phyloP scores from a whole-genome alignment of 2,888 invertebrate species.

The Tetropium fuscum region DNA sequence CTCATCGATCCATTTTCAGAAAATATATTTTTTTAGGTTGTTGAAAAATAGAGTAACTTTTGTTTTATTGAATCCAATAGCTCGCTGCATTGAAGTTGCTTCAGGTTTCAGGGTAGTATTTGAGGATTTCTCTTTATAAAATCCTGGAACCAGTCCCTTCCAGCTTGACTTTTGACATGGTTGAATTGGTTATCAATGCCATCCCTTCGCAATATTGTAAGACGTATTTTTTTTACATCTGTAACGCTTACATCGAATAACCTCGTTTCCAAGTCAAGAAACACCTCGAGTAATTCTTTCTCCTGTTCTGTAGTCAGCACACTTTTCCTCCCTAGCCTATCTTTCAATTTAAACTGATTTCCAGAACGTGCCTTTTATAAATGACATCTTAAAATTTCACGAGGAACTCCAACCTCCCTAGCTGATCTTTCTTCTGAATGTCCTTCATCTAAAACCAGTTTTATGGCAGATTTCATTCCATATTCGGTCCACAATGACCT shows the following conservation, averaged over 20 bases:
- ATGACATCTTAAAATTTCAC: no score
- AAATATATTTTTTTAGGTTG: constrained; percentile 5
- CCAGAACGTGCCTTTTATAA: neutral
- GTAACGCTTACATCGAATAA: constrained; percentile 1
- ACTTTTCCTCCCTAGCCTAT: neutral
- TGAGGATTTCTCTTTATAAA: neutral
- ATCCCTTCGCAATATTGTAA: no score
- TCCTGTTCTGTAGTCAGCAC: constrained; percentile 1
- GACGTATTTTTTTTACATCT: no score
- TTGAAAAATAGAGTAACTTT: constrained; percentile 12
- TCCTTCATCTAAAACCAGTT: neutral
- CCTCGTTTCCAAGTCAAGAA: no score
- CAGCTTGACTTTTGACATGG: neutral
- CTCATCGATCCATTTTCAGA: neutral
- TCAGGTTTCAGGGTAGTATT: neutral
- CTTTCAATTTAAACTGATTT: neutral
- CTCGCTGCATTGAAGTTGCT: neutral
- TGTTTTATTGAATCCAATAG: neutral
- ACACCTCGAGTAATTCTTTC: no score
- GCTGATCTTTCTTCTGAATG: neutral
- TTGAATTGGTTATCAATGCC: constrained; percentile 8
- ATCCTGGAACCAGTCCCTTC: neutral
- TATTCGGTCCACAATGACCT: neutral
- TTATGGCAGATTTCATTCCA: neutral
- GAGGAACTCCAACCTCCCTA: no score